These are phyloP conservation scores for Zelostemma sp. DNA, from an alignment of 1,140 invertebrate genomes.

Conservation along the genomic window DNA sequence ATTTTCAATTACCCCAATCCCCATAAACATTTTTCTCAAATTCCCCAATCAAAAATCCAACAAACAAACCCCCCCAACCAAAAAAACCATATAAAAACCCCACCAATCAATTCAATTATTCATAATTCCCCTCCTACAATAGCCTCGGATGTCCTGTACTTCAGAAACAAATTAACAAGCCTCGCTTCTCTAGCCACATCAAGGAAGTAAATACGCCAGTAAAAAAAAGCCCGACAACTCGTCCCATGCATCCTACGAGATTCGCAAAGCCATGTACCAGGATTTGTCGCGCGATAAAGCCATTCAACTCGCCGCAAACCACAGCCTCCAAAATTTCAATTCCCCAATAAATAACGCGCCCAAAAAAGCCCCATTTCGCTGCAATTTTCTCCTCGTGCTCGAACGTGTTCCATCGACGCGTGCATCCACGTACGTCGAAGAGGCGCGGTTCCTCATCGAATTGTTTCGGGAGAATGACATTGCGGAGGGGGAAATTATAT, in stretches of 20 bases:
- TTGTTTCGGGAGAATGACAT: constrained; percentile 32
- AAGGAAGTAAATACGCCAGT: constrained; percentile 30
- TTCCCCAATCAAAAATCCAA: too few relatives aligned
- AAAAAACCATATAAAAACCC: too few relatives aligned
- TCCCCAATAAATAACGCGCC: too few relatives aligned
- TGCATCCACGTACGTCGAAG: constrained; percentile 49
- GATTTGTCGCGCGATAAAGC: constrained; percentile 7
- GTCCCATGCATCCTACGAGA: constrained; percentile 27
- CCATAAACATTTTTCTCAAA: too few relatives aligned
- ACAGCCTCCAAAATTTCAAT: too few relatives aligned
- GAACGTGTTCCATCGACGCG: constrained; percentile 49
- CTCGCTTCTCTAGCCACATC: constrained; percentile 26
- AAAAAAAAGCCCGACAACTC: constrained; percentile 35
- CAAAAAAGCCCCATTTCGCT: too few relatives aligned
- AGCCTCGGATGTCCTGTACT: constrained; percentile 31
- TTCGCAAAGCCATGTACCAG: constrained; percentile 11
- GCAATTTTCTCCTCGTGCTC: constrained; percentile 46
- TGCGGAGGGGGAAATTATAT: constrained; percentile 23
- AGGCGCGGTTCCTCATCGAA: constrained; percentile 46
- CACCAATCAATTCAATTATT: too few relatives aligned
- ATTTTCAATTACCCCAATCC: too few relatives aligned
- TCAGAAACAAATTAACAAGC: constrained; percentile 42
- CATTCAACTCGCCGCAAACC: constrained; percentile 24
- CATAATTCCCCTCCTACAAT: too few relatives aligned
- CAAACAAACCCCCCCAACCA: too few relatives aligned